Evolutionary conservation across 2,888 invertebrate species (phyloP), one percentile per base, ranked within the genome.

Genomic region (Apamea crenata): DNA sequence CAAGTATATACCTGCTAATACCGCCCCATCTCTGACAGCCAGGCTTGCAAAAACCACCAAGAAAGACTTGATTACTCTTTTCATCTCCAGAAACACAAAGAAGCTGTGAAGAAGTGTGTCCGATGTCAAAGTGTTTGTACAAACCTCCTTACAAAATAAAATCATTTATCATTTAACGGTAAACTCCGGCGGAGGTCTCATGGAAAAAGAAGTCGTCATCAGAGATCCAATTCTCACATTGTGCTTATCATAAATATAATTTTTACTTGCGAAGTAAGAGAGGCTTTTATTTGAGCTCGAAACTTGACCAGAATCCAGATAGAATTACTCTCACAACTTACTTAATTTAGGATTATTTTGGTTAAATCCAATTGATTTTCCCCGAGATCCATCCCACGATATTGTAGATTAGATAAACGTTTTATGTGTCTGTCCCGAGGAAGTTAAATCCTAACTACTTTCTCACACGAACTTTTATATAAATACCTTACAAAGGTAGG

Each of bases 371-470:
- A 25, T 65, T 59, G 21, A 73, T 70, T 65, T n/a, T 25, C 16
- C 25, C 8, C 40, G 18, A 83, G 78, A 82, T 83, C 0, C 65
- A 78, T 78, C 70, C 69, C 84, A 73, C 69, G 82, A 83, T 78
- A 70, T 78, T 69, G 18, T 44, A 69, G 76, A 82, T 81, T n/a
- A 81, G 81, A 82, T 81, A 65, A 65, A 69, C 32, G 12, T 61
- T 63, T 81, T n/a, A 36, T 63, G 18, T 63, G 16, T 40, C 6
- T n/a, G 18, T 59, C 16, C 61, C 21, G 40, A 40, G 12, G 40
- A 44, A 73, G 36, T 65, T 50, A 36, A 53, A 65, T 29, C 4
- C 63, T 69, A 68, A 77, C 4, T 65, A 32, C 40, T 59, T 73
- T 73, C 68, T 59, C 59, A 73, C 50, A 50, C 71, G 29, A 72